A percentile compares a stretch with the other conserved stretches of the same genome.
Conservation (phyloP, 2,888 invertebrate species). For the Acanthosepion pharaonis region DNA sequence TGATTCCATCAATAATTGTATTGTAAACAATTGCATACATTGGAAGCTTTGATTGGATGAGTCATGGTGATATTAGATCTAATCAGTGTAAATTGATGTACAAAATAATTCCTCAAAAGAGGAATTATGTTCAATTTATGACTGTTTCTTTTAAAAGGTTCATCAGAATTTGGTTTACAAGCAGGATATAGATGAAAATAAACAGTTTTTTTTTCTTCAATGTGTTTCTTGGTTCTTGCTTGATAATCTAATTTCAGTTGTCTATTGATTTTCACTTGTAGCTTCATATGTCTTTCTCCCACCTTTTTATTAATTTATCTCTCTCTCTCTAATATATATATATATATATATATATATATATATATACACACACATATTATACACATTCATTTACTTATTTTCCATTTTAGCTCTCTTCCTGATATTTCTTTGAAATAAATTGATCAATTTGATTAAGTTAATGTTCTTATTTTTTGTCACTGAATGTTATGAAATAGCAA, state of each 20-base stretch:
- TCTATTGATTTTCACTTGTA: neutral
- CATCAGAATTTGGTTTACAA: neutral
- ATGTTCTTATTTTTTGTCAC: too few species aligned
- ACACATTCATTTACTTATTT: too few species aligned
- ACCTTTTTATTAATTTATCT: too few species aligned
- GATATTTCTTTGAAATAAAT: too few species aligned
- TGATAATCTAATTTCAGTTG: neutral
- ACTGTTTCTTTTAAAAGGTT: neutral
- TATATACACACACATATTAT: too few species aligned
- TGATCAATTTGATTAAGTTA: too few species aligned
- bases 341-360: too few species aligned
- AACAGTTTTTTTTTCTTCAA: neutral
- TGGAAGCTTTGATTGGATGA: neutral
- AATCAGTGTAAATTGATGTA: neutral
- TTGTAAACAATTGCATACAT: neutral
- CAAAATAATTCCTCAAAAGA: neutral
- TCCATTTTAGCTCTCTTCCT: too few species aligned
- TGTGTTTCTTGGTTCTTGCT: neutral
- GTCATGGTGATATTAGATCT: neutral
- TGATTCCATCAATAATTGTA: neutral
- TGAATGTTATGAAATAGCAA: too few species aligned
- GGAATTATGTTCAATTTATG: neutral
- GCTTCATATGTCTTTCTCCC: neutral
- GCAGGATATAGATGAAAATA: neutral
- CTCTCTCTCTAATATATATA: too few species aligned